Conservation (phyloP, 2,797 vertebrate species). For the Numenius phaeopus region DNA sequence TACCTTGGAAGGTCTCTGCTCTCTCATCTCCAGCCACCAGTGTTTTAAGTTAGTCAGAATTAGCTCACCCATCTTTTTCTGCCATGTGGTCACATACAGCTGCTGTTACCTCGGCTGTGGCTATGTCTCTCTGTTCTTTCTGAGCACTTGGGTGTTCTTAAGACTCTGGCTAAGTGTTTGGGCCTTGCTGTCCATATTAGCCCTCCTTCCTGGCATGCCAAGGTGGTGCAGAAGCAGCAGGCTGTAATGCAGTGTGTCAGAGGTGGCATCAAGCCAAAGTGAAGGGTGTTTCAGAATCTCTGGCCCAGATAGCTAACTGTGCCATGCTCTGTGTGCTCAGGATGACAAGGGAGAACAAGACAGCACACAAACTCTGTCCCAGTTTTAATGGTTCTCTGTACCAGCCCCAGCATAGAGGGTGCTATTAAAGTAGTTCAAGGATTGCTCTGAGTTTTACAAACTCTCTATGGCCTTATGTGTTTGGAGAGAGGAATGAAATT, state of each 20-base stretch:
- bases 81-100: neutral
- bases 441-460: neutral
- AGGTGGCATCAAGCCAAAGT: neutral
- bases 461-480: neutral
- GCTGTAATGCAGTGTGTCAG: neutral
- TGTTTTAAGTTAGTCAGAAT: neutral
- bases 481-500: neutral
- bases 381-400: neutral
- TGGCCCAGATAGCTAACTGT: neutral
- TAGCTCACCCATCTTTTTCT: neutral
- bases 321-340: neutral
- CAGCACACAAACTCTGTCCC: neutral
- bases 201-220: neutral
- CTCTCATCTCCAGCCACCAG: neutral
- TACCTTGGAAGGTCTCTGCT: neutral
- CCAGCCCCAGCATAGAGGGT: neutral
- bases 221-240: neutral
- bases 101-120: neutral
- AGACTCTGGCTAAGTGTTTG: neutral
- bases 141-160: neutral
- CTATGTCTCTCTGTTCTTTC: neutral
- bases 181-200: neutral
- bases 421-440: neutral
- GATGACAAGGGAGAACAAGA: neutral
- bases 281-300: neutral